phyloP scores from a whole-genome alignment of 2,113 vertebrate genomes.

The Urocolius indicus region DNA sequence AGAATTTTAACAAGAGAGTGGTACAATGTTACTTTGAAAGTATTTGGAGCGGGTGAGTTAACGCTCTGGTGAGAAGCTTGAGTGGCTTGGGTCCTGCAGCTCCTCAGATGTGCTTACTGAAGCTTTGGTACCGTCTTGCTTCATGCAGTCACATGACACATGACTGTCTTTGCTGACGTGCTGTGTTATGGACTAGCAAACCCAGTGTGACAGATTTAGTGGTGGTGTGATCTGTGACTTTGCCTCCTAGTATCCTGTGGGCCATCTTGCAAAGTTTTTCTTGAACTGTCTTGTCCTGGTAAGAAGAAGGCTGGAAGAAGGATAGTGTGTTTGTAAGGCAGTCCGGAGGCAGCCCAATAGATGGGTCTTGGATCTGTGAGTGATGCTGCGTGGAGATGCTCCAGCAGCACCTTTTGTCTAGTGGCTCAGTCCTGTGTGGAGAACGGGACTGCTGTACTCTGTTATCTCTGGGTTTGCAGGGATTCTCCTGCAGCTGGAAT shows the following conservation, averaged over 20 bases:
- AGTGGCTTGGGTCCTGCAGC: not conserved
- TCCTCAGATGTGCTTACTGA: not conserved
- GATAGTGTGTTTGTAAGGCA: not conserved
- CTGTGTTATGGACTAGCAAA: not conserved
- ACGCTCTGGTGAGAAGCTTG: not conserved
- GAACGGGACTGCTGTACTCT: not conserved
- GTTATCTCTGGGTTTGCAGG: not conserved
- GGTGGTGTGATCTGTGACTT: not conserved
- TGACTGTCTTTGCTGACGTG: not conserved
- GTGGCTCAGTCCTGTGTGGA: not conserved
- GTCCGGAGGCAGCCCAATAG: not conserved
- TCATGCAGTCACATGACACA: not conserved
- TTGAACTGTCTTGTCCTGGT: not conserved
- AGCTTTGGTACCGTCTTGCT: not conserved
- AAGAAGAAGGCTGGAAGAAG: not conserved
- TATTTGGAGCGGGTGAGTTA: not conserved
- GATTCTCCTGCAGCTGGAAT: not conserved
- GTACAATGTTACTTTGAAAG: not conserved
- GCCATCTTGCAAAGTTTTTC: not conserved
- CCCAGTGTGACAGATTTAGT: not conserved
- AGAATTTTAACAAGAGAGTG: not conserved
- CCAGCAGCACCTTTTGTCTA: not conserved
- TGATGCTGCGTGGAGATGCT: not conserved
- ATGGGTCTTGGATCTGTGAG: not conserved
- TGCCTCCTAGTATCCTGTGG: not conserved